Conservation (phyloP, 2,113 vertebrate genomes). For the Sisor rabdophorus region DNA sequence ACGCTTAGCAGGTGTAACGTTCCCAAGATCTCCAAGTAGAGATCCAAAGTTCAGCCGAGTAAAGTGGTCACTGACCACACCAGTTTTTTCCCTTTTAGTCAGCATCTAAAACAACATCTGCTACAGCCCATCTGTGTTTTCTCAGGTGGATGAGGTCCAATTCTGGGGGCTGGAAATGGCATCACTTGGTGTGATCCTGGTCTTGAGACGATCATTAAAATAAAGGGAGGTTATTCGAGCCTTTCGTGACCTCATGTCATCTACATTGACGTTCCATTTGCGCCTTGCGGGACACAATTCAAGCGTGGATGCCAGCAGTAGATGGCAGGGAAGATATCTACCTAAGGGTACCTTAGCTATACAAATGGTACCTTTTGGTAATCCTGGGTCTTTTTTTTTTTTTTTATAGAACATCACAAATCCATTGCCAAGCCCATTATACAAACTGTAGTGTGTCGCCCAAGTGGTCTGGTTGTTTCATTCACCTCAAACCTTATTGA, state of each 20-base stretch:
- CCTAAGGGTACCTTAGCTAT: too few relatives aligned
- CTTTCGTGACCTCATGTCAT: neutral
- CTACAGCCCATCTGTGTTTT: neutral
- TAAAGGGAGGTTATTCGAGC: neutral
- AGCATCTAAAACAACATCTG: conserved; percentile 1
- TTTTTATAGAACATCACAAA: too few relatives aligned
- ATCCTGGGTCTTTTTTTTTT: neutral
- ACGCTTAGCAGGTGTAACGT: neutral
- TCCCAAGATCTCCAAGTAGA: neutral
- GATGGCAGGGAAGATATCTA: too few relatives aligned
- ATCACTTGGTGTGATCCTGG: neutral
- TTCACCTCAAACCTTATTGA: neutral
- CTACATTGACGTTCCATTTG: conserved; percentile 15
- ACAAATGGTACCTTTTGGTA: too few relatives aligned
- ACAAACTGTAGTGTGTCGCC: neutral
- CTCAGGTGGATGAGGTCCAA: neutral
- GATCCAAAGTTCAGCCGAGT: neutral
- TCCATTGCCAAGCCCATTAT: neutral
- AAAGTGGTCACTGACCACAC: neutral
- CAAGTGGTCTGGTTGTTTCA: neutral
- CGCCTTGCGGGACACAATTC: neutral
- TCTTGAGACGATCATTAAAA: neutral
- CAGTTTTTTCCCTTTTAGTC: neutral
- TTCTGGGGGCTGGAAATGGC: neutral
- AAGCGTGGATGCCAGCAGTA: neutral